phyloP scores from a whole-genome alignment of 2,797 vertebrate species.

The Chelonia mydas region DNA sequence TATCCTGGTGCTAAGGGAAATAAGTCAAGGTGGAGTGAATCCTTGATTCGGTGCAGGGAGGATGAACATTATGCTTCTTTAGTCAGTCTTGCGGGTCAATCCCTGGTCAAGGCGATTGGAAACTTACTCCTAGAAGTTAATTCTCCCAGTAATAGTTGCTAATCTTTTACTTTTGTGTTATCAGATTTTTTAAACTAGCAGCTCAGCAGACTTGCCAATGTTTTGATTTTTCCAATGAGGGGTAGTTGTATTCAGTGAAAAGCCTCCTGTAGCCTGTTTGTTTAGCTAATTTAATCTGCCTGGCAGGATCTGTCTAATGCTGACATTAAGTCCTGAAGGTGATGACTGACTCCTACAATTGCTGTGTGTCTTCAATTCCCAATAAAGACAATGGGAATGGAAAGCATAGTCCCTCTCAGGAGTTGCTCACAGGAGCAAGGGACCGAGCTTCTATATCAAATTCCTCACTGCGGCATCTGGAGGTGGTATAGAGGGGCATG shows the following conservation, averaged over 20 bases:
- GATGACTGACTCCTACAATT: neutral
- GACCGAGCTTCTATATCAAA: neutral
- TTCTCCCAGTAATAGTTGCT: neutral
- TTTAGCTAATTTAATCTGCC: conserved; percentile 24
- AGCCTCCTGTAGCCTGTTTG: conserved; percentile 43
- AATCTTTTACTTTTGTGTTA: conserved; percentile 8
- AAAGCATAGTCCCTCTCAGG: neutral
- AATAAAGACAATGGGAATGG: rapidly evolving
- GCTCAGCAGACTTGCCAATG: conserved; percentile 24
- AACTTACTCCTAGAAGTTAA: neutral
- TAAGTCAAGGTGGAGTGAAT: neutral
- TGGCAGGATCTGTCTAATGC: neutral
- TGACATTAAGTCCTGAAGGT: neutral
- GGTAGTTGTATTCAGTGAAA: conserved; percentile 23
- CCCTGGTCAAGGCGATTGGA: neutral
- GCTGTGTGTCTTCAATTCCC: neutral
- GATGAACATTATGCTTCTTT: neutral
- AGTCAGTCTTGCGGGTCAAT: neutral
- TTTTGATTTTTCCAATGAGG: conserved; percentile 24
- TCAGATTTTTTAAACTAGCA: conserved; percentile 12
- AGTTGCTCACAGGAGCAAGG: neutral
- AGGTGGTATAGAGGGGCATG: rapidly evolving
- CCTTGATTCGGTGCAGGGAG: neutral
- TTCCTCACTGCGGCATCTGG: neutral
- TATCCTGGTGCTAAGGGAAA: neutral